Conservation (phyloP, 2,797 vertebrate genomes). For the Carapus acus region DNA sequence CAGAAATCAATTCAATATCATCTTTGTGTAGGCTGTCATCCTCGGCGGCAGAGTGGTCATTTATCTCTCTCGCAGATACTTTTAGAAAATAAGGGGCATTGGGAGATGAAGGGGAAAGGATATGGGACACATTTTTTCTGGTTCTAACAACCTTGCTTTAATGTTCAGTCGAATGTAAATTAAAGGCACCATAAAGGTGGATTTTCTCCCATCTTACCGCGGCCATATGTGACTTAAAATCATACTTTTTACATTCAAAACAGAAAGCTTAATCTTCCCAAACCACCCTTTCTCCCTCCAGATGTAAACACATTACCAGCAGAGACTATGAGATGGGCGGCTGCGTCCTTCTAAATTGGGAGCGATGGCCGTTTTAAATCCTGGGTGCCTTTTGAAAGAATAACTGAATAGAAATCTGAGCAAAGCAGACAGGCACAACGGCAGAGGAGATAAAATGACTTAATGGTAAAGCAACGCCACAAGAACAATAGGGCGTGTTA, state of each 20-base stretch:
- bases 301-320: no score
- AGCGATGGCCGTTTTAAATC: not conserved
- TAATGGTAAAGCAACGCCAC: slow-evolving; percentile 24
- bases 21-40: slow-evolving; percentile 86
- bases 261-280: no score
- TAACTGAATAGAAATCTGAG: not conserved
- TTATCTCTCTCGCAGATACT: slow-evolving; percentile 82
- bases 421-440: slow-evolving; percentile 5
- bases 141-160: slow-evolving; percentile 34
- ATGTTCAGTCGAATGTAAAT: slow-evolving; percentile 26
- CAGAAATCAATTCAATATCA: slow-evolving; percentile 90
- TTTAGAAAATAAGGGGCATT: slow-evolving; percentile 69
- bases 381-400: not conserved
- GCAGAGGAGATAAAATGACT: slow-evolving; percentile 40
- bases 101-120: slow-evolving; percentile 58
- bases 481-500: slow-evolving; percentile 20
- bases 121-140: slow-evolving; percentile 43
- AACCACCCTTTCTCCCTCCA: no score
- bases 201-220: no score
- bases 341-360: not conserved
- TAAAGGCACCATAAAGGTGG: no score
- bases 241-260: no score
- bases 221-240: no score
- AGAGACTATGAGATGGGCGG: no score
- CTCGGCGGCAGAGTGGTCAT: slow-evolving; percentile 73